Conservation (phyloP, 2,888 invertebrate genomes). For the Lithophane socia region DNA sequence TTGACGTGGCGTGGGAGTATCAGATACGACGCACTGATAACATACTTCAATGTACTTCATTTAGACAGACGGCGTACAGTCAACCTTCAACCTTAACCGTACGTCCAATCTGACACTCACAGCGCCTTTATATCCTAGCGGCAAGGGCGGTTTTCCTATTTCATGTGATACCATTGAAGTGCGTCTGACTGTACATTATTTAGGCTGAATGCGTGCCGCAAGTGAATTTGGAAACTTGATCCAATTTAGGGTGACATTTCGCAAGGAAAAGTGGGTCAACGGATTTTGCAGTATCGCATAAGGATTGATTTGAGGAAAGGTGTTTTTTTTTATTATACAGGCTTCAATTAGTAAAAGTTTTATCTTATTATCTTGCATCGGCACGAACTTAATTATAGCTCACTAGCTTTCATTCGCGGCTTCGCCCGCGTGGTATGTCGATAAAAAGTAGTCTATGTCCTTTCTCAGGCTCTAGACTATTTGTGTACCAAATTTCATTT, state of each 20-base stretch:
- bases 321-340: background rate
- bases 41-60: conserved; percentile 40
- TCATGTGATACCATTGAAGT: background rate
- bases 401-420: too few species aligned
- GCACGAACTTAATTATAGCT: background rate
- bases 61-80: conserved; percentile 16
- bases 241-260: conserved; percentile 21
- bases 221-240: conserved; percentile 28
- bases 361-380: too few species aligned
- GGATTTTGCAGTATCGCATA: conserved; percentile 3
- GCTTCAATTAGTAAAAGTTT: background rate
- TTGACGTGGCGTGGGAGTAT: conserved; percentile 54
- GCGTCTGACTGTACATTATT: background rate
- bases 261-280: conserved; percentile 35
- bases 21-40: conserved; percentile 63
- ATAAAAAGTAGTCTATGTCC: too few species aligned
- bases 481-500: too few species aligned
- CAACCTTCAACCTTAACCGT: background rate
- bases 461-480: too few species aligned
- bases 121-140: background rate
- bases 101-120: background rate
- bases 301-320: background rate
- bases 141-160: background rate
- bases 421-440: too few species aligned
- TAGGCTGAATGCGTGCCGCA: conserved; percentile 11